Base-by-base conservation (phyloP, 2,113 vertebrate genomes). In the Garra rufa region DNA sequence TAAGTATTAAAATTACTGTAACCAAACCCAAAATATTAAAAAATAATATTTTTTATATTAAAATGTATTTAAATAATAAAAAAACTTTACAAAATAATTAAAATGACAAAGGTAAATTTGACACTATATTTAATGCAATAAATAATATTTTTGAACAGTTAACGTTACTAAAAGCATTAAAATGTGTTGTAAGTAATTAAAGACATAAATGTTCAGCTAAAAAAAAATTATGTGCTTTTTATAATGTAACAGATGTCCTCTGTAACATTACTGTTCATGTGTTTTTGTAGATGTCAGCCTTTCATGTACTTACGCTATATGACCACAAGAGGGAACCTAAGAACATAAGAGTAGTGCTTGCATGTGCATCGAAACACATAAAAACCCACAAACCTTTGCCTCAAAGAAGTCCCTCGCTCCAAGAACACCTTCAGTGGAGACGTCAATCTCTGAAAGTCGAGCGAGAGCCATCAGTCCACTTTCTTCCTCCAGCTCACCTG, bases 381-480 rank as follows among this genome's bases (percentile, higher is more conserved):
- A 13, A 67, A 28, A 5, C 17, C 13, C 13, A 59, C 89, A 83
- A 92, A 99, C 97, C 97, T 99, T 99, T 59, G 98, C 98, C 91
- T 99, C 98, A 86, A 99, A 99, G 93, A 99, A 99, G 89, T 96
- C 93, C 88, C 97, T 97, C 87, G 98, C 97, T 81, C 98, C 97
- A 92, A 93, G 96, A 83, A 99, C 97, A 0, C 98, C 98, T 86
- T 99, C 96, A 5, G 94, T 94, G 71, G 97, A 96, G 0, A 99
- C 98, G 6, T 98, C 91, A 1, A 99, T 98, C 93, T 99, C 98
- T 0, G 97, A 98, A 30, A 99, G 95, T 85, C 97, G 95, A 0
- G 97, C 97, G 38, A 99, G 93, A 6, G 96, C 96, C 96, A 97
- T 89, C 71, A 99, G 94, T 30, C 97, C 97, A 0, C 97, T 98